Evolutionary conservation across 2,888 invertebrate species (phyloP), one percentile per base, ranked within the genome.

Genomic region (Willowsia nigromaculata): DNA sequence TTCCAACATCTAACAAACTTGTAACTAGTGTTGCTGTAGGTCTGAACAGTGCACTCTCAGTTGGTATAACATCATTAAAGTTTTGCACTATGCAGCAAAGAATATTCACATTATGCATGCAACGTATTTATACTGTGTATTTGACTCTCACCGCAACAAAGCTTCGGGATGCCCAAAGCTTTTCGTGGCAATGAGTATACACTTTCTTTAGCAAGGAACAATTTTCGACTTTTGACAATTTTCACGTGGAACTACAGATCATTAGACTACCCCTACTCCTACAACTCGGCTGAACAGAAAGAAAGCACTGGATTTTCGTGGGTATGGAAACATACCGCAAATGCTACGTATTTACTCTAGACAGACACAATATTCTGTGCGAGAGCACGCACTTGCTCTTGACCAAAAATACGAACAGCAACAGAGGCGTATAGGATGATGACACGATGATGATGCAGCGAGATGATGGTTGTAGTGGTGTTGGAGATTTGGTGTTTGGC

Each of bases 81-180:
- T 27, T 59, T 59, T 59, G 59, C 27, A 59, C 59, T 59, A 27
- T 59, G 27, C 59, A 25, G 27, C 27, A 25, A 25, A 3, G 25
- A 13, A 59, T 27, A 59, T 27, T 11, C 25, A 56, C 22, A 22
- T 18, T 5, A 25, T 59, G 3, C 59, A 13, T 1, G 27, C 59
- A 59, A 25, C 9, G 11, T 25, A n/a, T n/a, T n/a, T n/a, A 59
- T 6, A 40, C 11, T 5, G 62, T 78, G 62, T 78, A 85, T 85
- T 65, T 85, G 78, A 43, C 65, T 33, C 56, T 85, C 78, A 85
- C 78, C 65, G 85, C 85, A 85, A 78, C 85, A 85, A 81, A 81
- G 22, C 53, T 27, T 5, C 4, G 59, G 5, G 59, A 3, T n/a
- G 59, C 9, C 25, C 18, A 22, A 2, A 15, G 5, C 50, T 50